Evolutionary conservation across 2,113 vertebrate genomes (phyloP), one percentile per base, ranked within the genome.

Genomic region (Corythornis madagascariensis): DNA sequence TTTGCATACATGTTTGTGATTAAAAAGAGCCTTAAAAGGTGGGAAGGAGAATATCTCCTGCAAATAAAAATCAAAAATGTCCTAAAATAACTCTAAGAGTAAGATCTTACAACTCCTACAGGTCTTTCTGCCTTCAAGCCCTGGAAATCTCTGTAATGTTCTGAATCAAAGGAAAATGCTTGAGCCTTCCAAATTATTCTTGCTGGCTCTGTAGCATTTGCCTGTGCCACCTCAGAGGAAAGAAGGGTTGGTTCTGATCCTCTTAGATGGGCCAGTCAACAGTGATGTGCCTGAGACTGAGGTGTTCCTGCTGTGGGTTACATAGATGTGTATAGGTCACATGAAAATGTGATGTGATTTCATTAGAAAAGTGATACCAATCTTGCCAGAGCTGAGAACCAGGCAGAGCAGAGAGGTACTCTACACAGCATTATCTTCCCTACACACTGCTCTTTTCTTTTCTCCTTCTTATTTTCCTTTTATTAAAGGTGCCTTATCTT

Each of bases 401-500:
- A 16, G 61, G 42, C 52, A 86, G 47, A 77, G 6, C 45, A 63
- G 63, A 79, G 35, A 11, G 35, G 13, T 24, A n/a, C 29, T 61
- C 35, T 48, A 18, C 50, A 21, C n/a, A 80, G 29, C n/a, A 38
- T 55, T 75, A 63, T 88, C 56, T 90, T 90, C 65, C 71, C 70
- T 78, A 43, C 22, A 67, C 35, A 14, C 15, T 19, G n/a, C 55
- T 72, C 53, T 84, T 72, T 40, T 47, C n/a, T 89, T 83, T 93
- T 86, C 61, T 83, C 59, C 67, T 70, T 42, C 50, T 91, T 81
- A 24, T 87, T 94, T 92, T 75, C 59, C 55, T 69, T 69, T 91
- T 87, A 89, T 93, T 92, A 53, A 69, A 85, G 48, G 40, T 75
- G 35, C 38, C 61, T 93, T 87, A 84, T 89, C 95, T 91, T 82